Conservation (phyloP, 2,797 vertebrate genomes). For the Cossypha polioptera region DNA sequence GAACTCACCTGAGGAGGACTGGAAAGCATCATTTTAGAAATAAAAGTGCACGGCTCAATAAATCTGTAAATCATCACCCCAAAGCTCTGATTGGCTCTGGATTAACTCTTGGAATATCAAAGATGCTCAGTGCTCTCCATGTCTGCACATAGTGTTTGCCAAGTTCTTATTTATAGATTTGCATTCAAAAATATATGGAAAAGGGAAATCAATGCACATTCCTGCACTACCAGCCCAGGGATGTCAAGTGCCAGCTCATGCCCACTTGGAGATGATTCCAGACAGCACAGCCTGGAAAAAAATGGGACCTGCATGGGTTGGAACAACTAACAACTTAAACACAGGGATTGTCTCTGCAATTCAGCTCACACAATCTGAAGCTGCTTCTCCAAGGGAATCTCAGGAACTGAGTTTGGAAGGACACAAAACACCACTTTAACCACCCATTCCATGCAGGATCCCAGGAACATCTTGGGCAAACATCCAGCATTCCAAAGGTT, state of each 20-base stretch:
- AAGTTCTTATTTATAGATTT: neutral
- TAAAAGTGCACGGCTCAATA: neutral
- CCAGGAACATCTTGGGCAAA: rapidly evolving
- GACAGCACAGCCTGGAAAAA: neutral
- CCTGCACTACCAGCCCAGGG: neutral
- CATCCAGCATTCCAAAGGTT: neutral
- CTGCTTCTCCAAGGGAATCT: neutral
- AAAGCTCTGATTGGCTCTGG: neutral
- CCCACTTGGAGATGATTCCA: neutral
- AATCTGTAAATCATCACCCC: neutral
- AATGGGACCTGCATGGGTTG: neutral
- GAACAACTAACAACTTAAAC: neutral
- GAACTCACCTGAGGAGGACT: neutral
- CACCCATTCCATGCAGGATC: neutral
- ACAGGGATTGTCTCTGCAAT: neutral
- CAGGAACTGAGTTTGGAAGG: neutral
- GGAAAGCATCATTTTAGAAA: neutral
- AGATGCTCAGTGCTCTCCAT: neutral
- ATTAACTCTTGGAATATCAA: neutral
- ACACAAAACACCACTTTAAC: rapidly evolving
- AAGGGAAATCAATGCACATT: rapidly evolving
- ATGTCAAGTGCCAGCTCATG: neutral
- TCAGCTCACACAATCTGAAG: neutral
- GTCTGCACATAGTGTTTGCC: neutral
- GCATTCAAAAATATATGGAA: neutral